Conservation (phyloP, 2,888 invertebrate species). For the Lamellibrachia satsuma region DNA sequence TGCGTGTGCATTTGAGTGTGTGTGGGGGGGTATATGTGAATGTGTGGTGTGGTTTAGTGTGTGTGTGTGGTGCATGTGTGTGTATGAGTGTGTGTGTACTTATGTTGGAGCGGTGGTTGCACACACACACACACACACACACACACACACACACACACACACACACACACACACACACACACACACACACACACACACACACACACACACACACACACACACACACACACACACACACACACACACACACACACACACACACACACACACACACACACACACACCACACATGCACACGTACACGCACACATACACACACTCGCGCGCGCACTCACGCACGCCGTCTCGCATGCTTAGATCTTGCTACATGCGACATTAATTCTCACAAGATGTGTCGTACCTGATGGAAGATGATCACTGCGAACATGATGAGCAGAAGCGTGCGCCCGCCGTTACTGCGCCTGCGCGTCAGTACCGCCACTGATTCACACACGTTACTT, state of each 20-base stretch:
- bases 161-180: not conserved
- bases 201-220: no score
- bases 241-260: no score
- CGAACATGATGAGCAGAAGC: conserved; percentile 52
- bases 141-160: not conserved
- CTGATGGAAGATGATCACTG: conserved; percentile 47
- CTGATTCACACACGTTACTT: conserved; percentile 48
- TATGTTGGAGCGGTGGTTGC: not conserved
- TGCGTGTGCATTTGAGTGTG: no score
- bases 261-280: no score
- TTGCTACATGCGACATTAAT: not conserved
- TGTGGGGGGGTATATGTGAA: conserved; percentile 30
- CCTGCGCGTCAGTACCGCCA: conserved; percentile 48
- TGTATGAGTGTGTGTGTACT: not conserved
- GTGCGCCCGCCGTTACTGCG: conserved; percentile 44
- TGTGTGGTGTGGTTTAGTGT: conserved; percentile 24
- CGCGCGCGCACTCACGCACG: no score
- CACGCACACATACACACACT: not conserved
- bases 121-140: not conserved
- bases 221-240: no score
- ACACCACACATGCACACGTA: no score
- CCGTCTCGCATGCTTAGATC: no score
- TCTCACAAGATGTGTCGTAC: not conserved
- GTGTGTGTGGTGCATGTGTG: not conserved
- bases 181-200: not conserved